Percentiles rank a stretch among this genome's conserved stretches.
Conservation (phyloP, 2,888 invertebrate genomes). For the Apodemia mormo region DNA sequence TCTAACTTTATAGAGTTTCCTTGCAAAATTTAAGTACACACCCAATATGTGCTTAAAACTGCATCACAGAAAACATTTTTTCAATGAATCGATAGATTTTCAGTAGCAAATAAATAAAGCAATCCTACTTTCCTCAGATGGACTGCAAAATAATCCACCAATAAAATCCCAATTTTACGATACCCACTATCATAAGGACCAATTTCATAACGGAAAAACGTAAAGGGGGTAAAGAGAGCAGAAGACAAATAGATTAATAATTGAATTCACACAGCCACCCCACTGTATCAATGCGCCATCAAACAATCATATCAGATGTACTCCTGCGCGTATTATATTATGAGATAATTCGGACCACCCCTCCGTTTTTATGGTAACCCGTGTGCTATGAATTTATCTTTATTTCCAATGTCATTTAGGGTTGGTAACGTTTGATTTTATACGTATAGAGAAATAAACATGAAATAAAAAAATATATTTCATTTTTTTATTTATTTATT, state of each 20-base stretch:
- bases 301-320: constrained; percentile 60
- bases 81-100: too few relatives aligned
- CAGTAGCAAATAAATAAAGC: background rate
- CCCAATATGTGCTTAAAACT: too few relatives aligned
- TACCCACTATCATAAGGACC: background rate
- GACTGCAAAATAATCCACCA: background rate
- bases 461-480: too few relatives aligned
- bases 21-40: too few relatives aligned
- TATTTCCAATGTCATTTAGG: constrained; percentile 41
- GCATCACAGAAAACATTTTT: too few relatives aligned
- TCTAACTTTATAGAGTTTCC: too few relatives aligned
- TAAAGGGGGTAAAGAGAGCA: constrained; percentile 13
- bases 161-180: constrained; percentile 1
- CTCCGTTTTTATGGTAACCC: constrained; percentile 57
- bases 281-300: constrained; percentile 40
- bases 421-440: constrained; percentile 38
- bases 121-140: background rate
- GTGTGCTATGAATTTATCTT: constrained; percentile 25
- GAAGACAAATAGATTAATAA: constrained; percentile 54
- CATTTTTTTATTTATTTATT: too few relatives aligned
- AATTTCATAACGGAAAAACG: constrained; percentile 3
- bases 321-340: constrained; percentile 57
- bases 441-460: too few relatives aligned
- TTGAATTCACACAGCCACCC: constrained; percentile 50
- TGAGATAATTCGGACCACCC: constrained; percentile 67